Base-by-base conservation (phyloP, 2,113 vertebrate genomes). In the Halcyon senegalensis region DNA sequence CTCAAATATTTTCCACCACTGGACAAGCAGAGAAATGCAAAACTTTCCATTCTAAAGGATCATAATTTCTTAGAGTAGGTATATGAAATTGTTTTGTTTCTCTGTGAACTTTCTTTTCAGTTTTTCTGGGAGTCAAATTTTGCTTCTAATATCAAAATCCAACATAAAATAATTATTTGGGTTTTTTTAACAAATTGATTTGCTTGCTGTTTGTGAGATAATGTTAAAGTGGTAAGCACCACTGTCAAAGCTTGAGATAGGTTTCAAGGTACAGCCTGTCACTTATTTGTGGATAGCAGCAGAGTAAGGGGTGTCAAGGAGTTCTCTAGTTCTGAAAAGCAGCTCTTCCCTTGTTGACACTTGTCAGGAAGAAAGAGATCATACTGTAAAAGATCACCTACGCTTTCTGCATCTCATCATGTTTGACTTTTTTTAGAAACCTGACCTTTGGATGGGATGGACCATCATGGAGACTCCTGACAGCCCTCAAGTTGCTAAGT, bases 401-500 rank as follows among this genome's bases (percentile, higher is more conserved):
- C 27, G 7, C 14, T 85, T 91, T 51, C 51, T 91, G 13, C 14
- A n/a, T 25, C 67, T 58, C 30, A 10, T 19, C 14, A 1, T 28
- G 96, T 86, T 85, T 84, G 84, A 27, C 39, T 69, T 21, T 81
- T 19, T 83, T 58, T 85, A 99, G 99, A 67, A 99, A 99, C 77
- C 93, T 99, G 93, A 99, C 98, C 1, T 99, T 99, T 92, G 98
- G 98, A 14, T 96, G 97, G 90, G 99, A 99, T 43, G 99, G 99
- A 2, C 99, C 99, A 4, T 99, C 99, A 3, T 99, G 99, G 99
- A 98, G 98, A 81, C 97, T 99, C 63, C 98, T 99, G 90, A 99
- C 98, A 6, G 98, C 98, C 33, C 98, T 99, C 24, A 98, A 98
- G 85, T 39, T 99, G 56, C 56, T 99, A 51, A 98, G 98, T 10